Conservation (phyloP, 92 coral and sea anemone species). For the Bergia sp. region DNA sequence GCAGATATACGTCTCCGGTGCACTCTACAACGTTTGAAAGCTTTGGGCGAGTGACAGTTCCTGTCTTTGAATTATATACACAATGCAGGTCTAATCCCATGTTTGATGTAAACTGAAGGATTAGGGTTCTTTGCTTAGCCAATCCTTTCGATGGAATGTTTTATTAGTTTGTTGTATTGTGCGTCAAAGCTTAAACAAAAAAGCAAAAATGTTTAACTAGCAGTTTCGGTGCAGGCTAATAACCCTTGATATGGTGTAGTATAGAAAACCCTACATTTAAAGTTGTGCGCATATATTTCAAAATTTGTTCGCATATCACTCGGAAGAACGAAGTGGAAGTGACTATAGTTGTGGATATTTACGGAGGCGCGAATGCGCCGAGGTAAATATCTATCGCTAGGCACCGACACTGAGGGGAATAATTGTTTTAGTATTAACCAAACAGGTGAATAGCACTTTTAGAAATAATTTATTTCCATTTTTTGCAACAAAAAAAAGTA, state of each 20-base stretch:
- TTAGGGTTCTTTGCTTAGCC: neutral
- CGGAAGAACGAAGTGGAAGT: too few species aligned
- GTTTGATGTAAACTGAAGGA: conserved; percentile 11
- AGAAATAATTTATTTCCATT: too few species aligned
- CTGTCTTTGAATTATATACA: neutral
- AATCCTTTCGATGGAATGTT: too few species aligned
- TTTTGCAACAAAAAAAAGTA: too few species aligned
- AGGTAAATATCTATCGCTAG: too few species aligned
- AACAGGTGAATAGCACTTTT: too few species aligned
- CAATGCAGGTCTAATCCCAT: neutral
- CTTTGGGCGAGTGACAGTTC: neutral
- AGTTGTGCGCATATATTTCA: neutral
- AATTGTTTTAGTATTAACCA: too few species aligned
- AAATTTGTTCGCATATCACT: neutral
- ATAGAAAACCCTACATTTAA: neutral
- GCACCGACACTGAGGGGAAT: too few species aligned
- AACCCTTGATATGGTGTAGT: neutral
- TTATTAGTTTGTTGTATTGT: neutral
- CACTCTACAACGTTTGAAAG: neutral
- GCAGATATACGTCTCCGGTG: neutral
- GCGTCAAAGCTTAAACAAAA: neutral
- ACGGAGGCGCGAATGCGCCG: too few species aligned
- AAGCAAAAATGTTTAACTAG: neutral
- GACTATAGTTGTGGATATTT: too few species aligned
- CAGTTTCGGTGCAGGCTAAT: neutral